phyloP scores from a whole-genome alignment of 2,888 invertebrate species.

The Entomobrya proxima region DNA sequence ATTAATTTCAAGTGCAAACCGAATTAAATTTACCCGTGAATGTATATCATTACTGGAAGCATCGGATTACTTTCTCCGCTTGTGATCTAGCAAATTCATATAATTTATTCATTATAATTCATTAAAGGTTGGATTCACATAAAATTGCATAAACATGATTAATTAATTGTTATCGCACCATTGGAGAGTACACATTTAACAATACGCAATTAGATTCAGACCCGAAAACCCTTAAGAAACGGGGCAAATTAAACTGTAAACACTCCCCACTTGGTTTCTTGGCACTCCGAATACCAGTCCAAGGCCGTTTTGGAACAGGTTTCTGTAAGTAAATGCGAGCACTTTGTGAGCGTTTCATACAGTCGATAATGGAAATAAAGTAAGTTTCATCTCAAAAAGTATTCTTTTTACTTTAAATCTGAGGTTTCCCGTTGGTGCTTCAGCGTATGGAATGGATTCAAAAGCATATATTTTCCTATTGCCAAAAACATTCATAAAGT shows the following conservation, averaged over 20 bases:
- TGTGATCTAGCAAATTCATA: constrained; percentile 29
- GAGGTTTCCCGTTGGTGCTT: constrained; percentile 6
- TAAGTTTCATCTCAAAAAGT: too few species aligned
- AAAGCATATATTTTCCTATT: constrained; percentile 68
- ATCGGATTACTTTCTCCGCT: constrained; percentile 21
- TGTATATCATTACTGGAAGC: constrained; percentile 61
- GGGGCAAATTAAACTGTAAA: constrained; percentile 56
- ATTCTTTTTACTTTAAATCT: constrained; percentile 42
- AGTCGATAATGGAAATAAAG: too few species aligned
- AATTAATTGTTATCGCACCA: background rate
- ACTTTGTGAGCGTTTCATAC: too few species aligned
- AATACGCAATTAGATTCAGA: constrained; percentile 57
- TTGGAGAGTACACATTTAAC: constrained; percentile 58
- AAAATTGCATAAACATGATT: background rate
- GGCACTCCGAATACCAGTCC: constrained; percentile 45
- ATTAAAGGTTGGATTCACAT: background rate
- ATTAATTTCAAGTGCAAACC: too few species aligned
- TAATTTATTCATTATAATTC: background rate
- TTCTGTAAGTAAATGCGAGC: background rate
- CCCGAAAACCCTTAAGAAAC: constrained; percentile 44
- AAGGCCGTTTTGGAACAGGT: constrained; percentile 52
- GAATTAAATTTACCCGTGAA: constrained; percentile 66
- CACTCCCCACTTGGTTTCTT: constrained; percentile 32
- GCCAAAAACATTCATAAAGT: constrained; percentile 66
- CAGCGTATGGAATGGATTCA: constrained; percentile 59